Conservation (phyloP, 1,140 invertebrate genomes). For the Diprion similis region DNA sequence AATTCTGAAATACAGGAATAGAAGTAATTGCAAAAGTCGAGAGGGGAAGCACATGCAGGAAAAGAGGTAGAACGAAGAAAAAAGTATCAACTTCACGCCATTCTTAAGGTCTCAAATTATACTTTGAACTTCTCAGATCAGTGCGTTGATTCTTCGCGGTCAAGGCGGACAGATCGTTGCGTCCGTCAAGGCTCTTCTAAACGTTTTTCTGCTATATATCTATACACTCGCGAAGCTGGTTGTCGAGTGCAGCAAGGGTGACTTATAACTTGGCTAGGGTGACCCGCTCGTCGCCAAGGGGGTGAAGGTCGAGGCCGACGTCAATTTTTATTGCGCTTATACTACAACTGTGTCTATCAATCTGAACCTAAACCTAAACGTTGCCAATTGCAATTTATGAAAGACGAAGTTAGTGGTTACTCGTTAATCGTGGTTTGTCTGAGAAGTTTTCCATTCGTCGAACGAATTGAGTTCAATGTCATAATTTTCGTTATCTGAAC, state of each 20-base stretch:
- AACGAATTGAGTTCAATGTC: too few species aligned
- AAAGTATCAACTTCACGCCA: background rate
- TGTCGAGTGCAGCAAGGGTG: too few species aligned
- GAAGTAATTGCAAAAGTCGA: background rate
- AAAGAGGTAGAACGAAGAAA: too few species aligned
- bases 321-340: background rate
- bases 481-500: too few species aligned
- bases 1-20: background rate
- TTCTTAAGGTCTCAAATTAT: background rate
- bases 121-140: background rate
- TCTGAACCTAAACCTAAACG: too few species aligned
- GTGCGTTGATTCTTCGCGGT: background rate
- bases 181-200: background rate
- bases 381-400: too few species aligned
- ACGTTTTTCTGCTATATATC: background rate
- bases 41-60: too few species aligned
- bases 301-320: conserved; percentile 3
- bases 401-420: too few species aligned
- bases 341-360: too few species aligned
- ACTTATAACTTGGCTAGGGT: background rate
- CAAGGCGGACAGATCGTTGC: background rate
- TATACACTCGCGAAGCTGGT: background rate
- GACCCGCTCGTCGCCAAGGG: background rate
- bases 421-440: too few species aligned
- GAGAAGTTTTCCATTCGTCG: too few species aligned